Base-by-base conservation (phyloP, 2,113 vertebrate genomes). In the Caranx ignobilis region DNA sequence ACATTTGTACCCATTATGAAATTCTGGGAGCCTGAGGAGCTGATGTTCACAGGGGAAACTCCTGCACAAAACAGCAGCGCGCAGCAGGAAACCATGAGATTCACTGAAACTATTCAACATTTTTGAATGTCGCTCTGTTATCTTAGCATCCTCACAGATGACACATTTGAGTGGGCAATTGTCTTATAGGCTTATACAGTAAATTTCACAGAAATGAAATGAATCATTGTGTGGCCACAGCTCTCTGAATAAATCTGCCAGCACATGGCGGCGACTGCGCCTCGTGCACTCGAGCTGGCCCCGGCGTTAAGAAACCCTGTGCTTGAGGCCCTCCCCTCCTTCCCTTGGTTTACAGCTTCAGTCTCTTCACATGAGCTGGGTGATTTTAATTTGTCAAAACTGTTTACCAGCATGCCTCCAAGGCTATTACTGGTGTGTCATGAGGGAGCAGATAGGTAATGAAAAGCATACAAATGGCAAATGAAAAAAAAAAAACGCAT, bases 341-440 rank as follows among this genome's bases (percentile, higher is more conserved):
- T 74, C 73, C 60, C 41, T 56, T 39, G 64, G 70, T 86, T 88
- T 88, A 76, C 79, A 76, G 87, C 79, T 88, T 82, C 65, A 78
- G 88, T 85, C 82, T 89, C 82, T 90, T 89, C 87, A 89, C 87
- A 91, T 88, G 77, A 90, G 92, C 83, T 84, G 85, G 92, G 91
- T 93, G 90, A 94, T 95, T 95, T 95, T 94, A 93, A 95, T 95
- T 95, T 95, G 92, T 95, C 94, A 95, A 93, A 95, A 94, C 91
- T 95, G 94, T 94, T 95, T 95, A 95, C 94, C 89, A 94, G 93
- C 91, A 91, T 93, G 89, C 89, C 90, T 92, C 90, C 91, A 89
- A 94, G 92, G 93, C 94, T 93, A 95, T 95, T 95, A 95, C 92
- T 77, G 89, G 76, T 88, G 67, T 94, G 94, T 94, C 93, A 93